Conservation (phyloP, 2,888 invertebrate species). For the Belgica antarctica region DNA sequence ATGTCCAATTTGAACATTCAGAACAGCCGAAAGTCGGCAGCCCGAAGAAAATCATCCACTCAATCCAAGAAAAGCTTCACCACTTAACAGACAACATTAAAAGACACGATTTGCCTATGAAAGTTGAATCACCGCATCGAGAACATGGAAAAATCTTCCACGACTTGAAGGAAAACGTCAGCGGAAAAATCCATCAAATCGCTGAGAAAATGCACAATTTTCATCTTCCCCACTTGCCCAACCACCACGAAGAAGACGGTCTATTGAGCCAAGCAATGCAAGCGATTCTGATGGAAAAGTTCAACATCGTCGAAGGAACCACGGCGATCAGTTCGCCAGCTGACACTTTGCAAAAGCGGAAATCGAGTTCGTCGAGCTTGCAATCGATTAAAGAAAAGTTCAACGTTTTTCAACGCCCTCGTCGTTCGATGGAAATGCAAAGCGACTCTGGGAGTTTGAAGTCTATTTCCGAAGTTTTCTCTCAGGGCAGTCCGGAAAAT, state of each 20-base stretch:
- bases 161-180: constrained; percentile 32
- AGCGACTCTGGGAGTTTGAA: constrained; percentile 40
- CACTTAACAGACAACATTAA: constrained; percentile 42
- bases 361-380: constrained; percentile 43
- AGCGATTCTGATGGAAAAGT: constrained; percentile 60
- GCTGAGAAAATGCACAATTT: constrained; percentile 35
- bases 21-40: no score
- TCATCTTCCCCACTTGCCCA: constrained; percentile 43
- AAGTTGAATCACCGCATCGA: neutral
- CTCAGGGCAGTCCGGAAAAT: neutral
- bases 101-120: constrained; percentile 26
- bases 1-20: no score
- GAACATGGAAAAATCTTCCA: constrained; percentile 7
- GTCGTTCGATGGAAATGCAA: constrained; percentile 2
- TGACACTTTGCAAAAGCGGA: constrained; percentile 45
- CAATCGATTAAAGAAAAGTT: constrained; percentile 39
- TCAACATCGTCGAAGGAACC: constrained; percentile 52
- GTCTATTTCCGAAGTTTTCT: constrained; percentile 35
- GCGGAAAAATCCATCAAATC: constrained; percentile 38
- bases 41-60: constrained; percentile 41
- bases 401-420: constrained; percentile 24
- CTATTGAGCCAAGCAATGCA: constrained; percentile 55
- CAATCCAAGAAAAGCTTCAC: constrained; percentile 47
- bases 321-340: constrained; percentile 45
- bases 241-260: neutral